Base-by-base conservation (phyloP, 1,140 invertebrate genomes). In the Nylanderia fulva region DNA sequence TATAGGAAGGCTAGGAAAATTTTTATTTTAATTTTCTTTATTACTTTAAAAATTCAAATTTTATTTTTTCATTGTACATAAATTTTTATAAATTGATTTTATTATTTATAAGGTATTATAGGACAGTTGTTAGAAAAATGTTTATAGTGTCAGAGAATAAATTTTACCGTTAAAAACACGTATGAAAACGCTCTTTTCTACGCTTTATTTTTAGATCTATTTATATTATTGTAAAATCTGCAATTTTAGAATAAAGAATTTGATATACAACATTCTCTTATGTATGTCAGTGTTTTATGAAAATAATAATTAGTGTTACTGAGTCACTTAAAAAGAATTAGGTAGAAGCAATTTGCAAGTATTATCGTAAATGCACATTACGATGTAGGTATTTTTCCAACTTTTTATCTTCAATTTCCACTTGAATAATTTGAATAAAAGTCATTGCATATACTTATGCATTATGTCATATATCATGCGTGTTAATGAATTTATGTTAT, bases 401-500 rank as follows among this genome's bases (percentile, higher is more conserved):
- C 2, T 72, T 56, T 54, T 72, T 69, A 33, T 69, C 27, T 52
- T 69, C 27, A 27, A 21, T 54, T 72, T 72, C 69, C 52, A 2
- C 6, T 72, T 72, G n/a, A 56, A 13, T 11, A 72, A 27, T 0
- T 72, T 2, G 33, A 56, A 72, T 72, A 72, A 72, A 56, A 56
- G 7, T n/a, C 56, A 15, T 72, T 7, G 6, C 29, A 6, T 36
- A 29, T 36, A 36, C 36, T 56, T 56, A 2, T 36, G 21, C 24
- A 56, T 72, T 36, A 9, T 56, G 18, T 24, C n/a, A 13, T 29
- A 72, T 72, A 56, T 74, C 13, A 13, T 58, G 36, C 54, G 1
- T 5, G 5, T 21, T 58, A 24, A 74, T 1, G 2, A 39, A 58
- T 58, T 74, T 9, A 15, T 24, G 8, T 3, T 56, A 7, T 54